Percentiles rank a stretch among this genome's conserved stretches.
phyloP scores from a whole-genome alignment of 1,140 invertebrate genomes.

The Pinna nobilis region DNA sequence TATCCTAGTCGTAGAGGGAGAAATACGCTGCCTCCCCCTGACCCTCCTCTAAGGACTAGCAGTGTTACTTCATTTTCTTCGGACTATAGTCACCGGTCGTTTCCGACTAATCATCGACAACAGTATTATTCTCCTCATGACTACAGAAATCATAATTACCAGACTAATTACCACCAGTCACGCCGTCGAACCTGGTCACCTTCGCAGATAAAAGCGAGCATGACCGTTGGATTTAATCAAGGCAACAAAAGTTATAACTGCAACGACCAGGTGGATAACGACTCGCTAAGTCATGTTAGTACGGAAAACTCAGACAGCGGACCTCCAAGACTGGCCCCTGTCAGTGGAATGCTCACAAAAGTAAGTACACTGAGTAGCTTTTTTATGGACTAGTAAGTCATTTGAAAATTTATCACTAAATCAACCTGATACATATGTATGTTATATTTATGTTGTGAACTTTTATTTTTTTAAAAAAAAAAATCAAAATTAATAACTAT shows the following conservation, averaged over 20 bases:
- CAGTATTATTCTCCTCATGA: constrained; percentile 17
- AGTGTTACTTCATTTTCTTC: constrained; percentile 41
- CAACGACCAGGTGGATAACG: constrained; percentile 27
- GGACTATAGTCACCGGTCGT: constrained; percentile 39
- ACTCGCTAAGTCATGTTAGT: constrained; percentile 18
- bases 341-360: constrained; percentile 49
- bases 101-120: constrained; percentile 12
- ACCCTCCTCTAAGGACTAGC: constrained; percentile 36
- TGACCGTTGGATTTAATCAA: constrained; percentile 25
- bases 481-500: too few species aligned
- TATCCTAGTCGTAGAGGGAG: constrained; percentile 12
- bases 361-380: too few species aligned
- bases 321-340: constrained; percentile 46
- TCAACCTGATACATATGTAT: too few species aligned
- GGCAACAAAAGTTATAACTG: constrained; percentile 21
- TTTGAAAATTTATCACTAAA: too few species aligned
- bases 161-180: constrained; percentile 30
- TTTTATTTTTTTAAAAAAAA: too few species aligned
- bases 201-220: constrained; percentile 31
- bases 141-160: constrained; percentile 26
- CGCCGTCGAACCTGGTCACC: constrained; percentile 41
- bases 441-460: too few species aligned
- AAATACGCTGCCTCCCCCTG: constrained; percentile 11
- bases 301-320: constrained; percentile 33
- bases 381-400: too few species aligned